Base-by-base conservation (phyloP, 2,888 invertebrate species). In the Nemotelus nigrinus region DNA sequence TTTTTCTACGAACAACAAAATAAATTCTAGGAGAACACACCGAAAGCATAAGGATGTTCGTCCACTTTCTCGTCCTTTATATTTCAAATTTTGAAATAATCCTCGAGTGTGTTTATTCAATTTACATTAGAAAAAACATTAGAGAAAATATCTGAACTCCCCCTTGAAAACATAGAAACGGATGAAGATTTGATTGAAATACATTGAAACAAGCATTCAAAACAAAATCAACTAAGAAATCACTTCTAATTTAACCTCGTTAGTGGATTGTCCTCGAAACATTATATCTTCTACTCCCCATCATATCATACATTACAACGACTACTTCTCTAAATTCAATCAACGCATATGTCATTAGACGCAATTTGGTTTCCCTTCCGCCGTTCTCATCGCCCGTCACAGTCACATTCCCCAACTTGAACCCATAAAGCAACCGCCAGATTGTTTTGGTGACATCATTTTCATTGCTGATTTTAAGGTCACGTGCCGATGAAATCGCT, bases 331-430 rank as follows among this genome's bases (percentile, higher is more conserved):
- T 53, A 81, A 81, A 81, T 82, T 82, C 82, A 82, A 82, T 82
- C 82, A 81, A 81, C 81, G 81, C 81, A 80, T 81, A 79, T 81
- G 81, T 82, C 82, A 82, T 82, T 82, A 81, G 80, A 72, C 68
- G 77, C 58, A 77, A 77, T 77, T 77, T 64, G 76, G 53, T 68
- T 67, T 68, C 65, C 68, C 68, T 60, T 77, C 76, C 65, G 60
- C 60, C 10, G 45, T 72, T 72, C 43, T 41, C 41, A 25, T 60
- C n/a, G 58, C 4, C 58, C 63, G 43, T 10, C 57, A 25, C 67
- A 3, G 41, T 55, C 55, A 7, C 43, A 43, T 55, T 53, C 10
- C 55, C 55, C 53, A 48, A 41, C 70, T 55, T 8, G 3, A 60
- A 39, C 6, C n/a, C 47, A 58, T 10, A 58, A 47, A 45, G 1